Conservation (phyloP, 2,797 vertebrate genomes). For the Urocyon cinereoargenteus region DNA sequence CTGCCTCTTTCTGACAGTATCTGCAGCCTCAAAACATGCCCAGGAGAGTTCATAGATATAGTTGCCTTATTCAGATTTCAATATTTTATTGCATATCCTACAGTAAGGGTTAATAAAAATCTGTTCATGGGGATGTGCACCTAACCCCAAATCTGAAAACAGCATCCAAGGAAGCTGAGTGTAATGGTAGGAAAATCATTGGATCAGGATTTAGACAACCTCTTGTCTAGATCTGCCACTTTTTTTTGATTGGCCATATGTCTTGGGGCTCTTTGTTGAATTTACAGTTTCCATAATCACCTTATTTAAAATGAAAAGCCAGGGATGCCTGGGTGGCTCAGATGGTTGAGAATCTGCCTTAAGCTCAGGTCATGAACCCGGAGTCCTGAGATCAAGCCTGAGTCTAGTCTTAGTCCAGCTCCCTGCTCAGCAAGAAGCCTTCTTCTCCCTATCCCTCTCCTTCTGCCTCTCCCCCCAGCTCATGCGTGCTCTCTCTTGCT, state of each 20-base stretch:
- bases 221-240: not conserved
- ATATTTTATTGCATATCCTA: not conserved
- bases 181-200: not conserved
- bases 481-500: not conserved
- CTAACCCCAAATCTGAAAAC: not conserved
- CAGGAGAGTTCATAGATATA: not conserved
- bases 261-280: not conserved
- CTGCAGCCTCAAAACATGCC: not conserved
- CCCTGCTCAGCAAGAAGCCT: not conserved
- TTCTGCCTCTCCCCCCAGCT: not conserved
- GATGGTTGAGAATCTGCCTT: not conserved
- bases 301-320: not conserved
- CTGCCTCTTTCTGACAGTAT: not conserved
- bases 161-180: not conserved
- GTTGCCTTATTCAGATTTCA: not conserved
- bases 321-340: not conserved
- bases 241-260: not conserved
- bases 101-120: not conserved
- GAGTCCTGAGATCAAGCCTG: not conserved
- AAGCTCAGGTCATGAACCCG: not conserved
- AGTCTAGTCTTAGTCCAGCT: not conserved
- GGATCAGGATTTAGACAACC: not conserved
- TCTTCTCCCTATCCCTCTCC: not conserved
- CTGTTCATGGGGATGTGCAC: too few relatives aligned
- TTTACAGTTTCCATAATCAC: not conserved